Conservation (phyloP, 2,888 invertebrate genomes). For the Hypolimnas misippus region DNA sequence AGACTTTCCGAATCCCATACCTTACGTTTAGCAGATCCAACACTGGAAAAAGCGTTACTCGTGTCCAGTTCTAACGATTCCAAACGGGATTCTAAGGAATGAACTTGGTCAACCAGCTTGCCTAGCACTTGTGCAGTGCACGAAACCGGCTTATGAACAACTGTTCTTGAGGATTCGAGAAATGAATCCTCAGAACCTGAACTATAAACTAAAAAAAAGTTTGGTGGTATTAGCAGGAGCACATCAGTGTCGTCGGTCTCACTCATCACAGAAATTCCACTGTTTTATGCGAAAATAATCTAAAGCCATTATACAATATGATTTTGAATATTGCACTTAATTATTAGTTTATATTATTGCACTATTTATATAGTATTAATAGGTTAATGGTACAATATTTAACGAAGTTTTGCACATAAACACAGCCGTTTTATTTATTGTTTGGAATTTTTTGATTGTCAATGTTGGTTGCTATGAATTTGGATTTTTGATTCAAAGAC, state of each 20-base stretch:
- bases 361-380: background rate
- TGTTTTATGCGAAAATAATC: constrained; percentile 42
- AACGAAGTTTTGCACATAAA: background rate
- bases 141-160: constrained; percentile 72
- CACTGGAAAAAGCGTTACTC: constrained; percentile 59
- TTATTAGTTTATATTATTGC: background rate
- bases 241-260: constrained; percentile 92
- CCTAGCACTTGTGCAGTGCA: constrained; percentile 78
- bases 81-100: constrained; percentile 84
- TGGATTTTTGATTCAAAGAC: background rate
- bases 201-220: constrained; percentile 86
- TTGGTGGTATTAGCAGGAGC: constrained; percentile 90
- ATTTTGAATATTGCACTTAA: constrained; percentile 11
- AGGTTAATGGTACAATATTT: background rate
- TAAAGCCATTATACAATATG: constrained; percentile 61
- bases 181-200: constrained; percentile 83
- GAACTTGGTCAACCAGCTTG: constrained; percentile 85
- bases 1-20: constrained; percentile 67
- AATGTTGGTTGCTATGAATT: background rate
- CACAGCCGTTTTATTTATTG: constrained; percentile 14
- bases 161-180: constrained; percentile 73
- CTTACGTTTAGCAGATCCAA: constrained; percentile 51
- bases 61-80: constrained; percentile 68
- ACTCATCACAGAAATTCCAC: constrained; percentile 72
- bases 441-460: constrained; percentile 12